Conservation (phyloP, 2,888 invertebrate species). For the Heteropelma amictum region DNA sequence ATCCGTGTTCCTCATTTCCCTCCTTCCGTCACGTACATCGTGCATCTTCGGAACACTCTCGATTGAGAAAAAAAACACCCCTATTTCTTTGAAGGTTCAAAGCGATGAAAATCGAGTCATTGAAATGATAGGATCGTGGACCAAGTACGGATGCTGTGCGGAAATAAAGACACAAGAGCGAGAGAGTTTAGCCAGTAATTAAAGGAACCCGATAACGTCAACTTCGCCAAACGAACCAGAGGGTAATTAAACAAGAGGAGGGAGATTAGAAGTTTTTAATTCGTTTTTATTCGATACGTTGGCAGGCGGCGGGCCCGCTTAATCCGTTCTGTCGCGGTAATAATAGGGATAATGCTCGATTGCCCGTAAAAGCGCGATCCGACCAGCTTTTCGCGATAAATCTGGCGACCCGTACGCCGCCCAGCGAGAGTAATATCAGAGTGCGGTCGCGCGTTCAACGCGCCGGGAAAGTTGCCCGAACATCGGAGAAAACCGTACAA, state of each 20-base stretch:
- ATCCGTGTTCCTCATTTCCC: too few species aligned
- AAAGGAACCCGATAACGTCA: neutral
- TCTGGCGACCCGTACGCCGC: neutral
- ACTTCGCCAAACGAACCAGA: neutral
- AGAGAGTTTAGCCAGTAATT: neutral
- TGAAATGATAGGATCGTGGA: neutral
- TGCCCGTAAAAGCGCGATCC: neutral
- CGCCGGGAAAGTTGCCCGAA: neutral
- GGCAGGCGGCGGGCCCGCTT: slow-evolving; percentile 21
- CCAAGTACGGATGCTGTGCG: too few species aligned
- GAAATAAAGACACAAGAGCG: too few species aligned
- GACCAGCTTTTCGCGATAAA: slow-evolving; percentile 11
- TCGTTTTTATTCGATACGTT: slow-evolving; percentile 37
- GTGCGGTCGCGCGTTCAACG: neutral
- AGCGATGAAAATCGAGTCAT: neutral
- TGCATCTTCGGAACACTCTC: too few species aligned
- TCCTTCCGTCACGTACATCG: too few species aligned
- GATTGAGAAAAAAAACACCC: too few species aligned
- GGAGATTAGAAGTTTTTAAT: slow-evolving; percentile 20
- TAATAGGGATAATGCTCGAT: slow-evolving; percentile 10
- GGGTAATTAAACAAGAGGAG: neutral
- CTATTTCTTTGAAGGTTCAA: too few species aligned
- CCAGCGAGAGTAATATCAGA: slow-evolving; percentile 2
- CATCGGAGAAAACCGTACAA: too few species aligned
- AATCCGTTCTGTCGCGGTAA: slow-evolving; percentile 15